Conservation (phyloP, 2,113 vertebrate species). For the Eulemur macaco region DNA sequence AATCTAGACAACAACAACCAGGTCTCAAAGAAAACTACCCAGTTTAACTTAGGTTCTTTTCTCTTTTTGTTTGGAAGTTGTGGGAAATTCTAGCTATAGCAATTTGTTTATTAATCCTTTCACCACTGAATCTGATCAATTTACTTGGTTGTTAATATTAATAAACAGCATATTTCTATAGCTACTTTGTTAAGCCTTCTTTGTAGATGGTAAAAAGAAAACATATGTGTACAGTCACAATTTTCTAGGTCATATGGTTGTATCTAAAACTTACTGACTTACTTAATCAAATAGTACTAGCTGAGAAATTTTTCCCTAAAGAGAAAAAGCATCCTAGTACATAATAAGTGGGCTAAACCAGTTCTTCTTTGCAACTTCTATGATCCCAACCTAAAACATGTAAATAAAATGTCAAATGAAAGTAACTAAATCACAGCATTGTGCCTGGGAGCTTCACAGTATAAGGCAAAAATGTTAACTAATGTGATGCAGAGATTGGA, state of each 20-base stretch:
- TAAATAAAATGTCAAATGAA: slow-evolving; percentile 42
- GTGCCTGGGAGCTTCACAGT: not conserved
- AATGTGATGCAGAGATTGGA: slow-evolving; percentile 4
- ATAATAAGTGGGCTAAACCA: slow-evolving; percentile 7
- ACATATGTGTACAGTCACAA: not conserved
- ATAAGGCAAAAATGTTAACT: not conserved
- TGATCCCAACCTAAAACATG: slow-evolving; percentile 29
- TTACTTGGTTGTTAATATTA: not conserved
- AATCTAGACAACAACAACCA: not conserved
- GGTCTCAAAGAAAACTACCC: not conserved
- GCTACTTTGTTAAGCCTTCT: slow-evolving; percentile 35
- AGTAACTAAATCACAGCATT: slow-evolving; percentile 50
- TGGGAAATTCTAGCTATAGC: not conserved
- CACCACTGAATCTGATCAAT: not conserved
- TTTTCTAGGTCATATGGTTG: slow-evolving; percentile 35
- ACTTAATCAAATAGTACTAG: not conserved
- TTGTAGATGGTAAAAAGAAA: slow-evolving; percentile 37
- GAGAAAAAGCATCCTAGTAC: not conserved
- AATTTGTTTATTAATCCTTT: slow-evolving; percentile 14
- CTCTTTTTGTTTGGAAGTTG: not conserved
- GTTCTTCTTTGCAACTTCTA: slow-evolving; percentile 4
- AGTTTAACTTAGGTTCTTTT: not conserved
- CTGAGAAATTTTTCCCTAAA: slow-evolving; percentile 47
- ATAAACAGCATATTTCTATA: not conserved
- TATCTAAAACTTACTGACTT: slow-evolving; percentile 54